Percentiles rank a stretch among this genome's conserved stretches.
Conservation (phyloP, 2,797 vertebrate genomes). For the Moxostoma hubbsi region DNA sequence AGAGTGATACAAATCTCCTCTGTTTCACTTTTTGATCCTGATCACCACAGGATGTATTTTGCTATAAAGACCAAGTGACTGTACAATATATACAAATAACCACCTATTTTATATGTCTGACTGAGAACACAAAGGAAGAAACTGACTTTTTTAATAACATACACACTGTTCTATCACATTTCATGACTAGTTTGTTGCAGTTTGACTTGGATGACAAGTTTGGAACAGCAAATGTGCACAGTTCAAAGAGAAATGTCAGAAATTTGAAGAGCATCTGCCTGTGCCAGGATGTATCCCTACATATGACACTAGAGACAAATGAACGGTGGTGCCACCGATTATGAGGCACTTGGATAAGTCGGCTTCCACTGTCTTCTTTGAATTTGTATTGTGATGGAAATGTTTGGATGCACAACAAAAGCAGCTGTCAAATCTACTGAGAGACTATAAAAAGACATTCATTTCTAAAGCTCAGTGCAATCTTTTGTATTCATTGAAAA, state of each 20-base stretch:
- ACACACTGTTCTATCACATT: not conserved
- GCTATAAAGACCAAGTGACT: too few relatives aligned
- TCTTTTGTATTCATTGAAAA: constrained; percentile 62
- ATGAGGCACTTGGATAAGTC: constrained; percentile 76
- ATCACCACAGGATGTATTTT: too few relatives aligned
- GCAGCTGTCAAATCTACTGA: constrained; percentile 77
- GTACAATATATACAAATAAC: too few relatives aligned
- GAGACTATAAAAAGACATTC: constrained; percentile 74
- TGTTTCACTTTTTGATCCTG: too few relatives aligned
- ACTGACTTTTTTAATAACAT: too few relatives aligned
- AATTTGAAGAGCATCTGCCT: constrained; percentile 29
- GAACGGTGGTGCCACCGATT: constrained; percentile 67
- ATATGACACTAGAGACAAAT: constrained; percentile 49
- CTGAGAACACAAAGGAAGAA: too few relatives aligned
- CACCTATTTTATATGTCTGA: too few relatives aligned
- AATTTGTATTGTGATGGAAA: constrained; percentile 75
- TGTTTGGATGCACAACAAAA: constrained; percentile 75
- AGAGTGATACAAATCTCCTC: too few relatives aligned
- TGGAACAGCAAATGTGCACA: constrained; percentile 24
- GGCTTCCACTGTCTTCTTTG: constrained; percentile 71
- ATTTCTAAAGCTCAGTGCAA: constrained; percentile 73
- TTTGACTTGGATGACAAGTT: not conserved
- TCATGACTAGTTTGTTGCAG: not conserved
- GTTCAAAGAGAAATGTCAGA: constrained; percentile 29
- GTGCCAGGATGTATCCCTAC: constrained; percentile 44